phyloP scores from a whole-genome alignment of 2,888 invertebrate species.

The Seira sanloemensis region DNA sequence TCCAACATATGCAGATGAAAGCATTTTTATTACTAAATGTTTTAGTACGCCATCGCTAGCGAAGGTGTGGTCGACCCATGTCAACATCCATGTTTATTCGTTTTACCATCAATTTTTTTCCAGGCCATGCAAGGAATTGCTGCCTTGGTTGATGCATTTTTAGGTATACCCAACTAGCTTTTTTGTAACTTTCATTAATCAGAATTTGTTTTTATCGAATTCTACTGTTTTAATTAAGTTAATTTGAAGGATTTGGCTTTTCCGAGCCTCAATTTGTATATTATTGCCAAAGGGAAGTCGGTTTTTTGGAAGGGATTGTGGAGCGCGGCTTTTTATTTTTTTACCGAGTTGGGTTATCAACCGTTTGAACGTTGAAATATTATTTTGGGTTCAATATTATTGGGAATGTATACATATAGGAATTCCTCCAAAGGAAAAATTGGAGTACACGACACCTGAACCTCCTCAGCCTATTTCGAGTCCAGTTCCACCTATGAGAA shows the following conservation, averaged over 20 bases:
- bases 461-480: constrained; percentile 69
- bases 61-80: constrained; percentile 89
- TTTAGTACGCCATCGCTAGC: constrained; percentile 84
- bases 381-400: constrained; percentile 38
- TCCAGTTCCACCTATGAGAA: constrained; percentile 84
- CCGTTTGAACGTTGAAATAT: constrained; percentile 27
- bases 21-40: neutral
- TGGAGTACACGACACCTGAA: constrained; percentile 50
- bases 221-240: neutral
- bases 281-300: neutral
- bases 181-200: neutral
- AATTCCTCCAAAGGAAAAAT: constrained; percentile 64
- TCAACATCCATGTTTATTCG: constrained; percentile 90
- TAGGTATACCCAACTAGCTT: constrained; percentile 81
- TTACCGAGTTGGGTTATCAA: constrained; percentile 2
- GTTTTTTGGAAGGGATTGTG: constrained; percentile 28
- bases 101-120: constrained; percentile 91
- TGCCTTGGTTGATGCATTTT: constrained; percentile 94
- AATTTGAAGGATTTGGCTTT: neutral
- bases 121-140: constrained; percentile 96
- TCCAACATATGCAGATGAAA: neutral
- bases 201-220: neutral
- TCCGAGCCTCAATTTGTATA: neutral
- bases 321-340: constrained; percentile 36
- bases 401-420: constrained; percentile 67